These are phyloP conservation scores for Dasypogon diadema DNA, from an alignment of 2,888 invertebrate genomes.

Conservation along the genomic window DNA sequence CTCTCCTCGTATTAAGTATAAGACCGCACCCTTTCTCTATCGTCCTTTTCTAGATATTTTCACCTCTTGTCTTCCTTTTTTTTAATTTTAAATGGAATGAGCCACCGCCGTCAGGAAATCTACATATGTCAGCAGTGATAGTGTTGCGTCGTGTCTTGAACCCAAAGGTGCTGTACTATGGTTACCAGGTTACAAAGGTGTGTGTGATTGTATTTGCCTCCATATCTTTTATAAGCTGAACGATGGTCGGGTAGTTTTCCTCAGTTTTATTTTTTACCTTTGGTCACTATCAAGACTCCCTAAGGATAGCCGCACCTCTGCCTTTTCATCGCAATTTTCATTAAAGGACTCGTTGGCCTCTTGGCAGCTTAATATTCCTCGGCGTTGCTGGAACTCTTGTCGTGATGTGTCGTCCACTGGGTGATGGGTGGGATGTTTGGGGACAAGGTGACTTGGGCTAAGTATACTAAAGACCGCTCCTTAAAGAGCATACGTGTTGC, in stretches of 20 bases:
- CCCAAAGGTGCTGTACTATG: slow-evolving; percentile 55
- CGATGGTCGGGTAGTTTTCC: background rate
- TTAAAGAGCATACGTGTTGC: slow-evolving; percentile 49
- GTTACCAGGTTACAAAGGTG: slow-evolving; percentile 52
- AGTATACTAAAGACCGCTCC: slow-evolving; percentile 53
- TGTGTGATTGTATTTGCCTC: slow-evolving; percentile 42
- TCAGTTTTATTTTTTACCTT: slow-evolving; percentile 16
- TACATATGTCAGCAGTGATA: slow-evolving; percentile 9
- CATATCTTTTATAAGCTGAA: slow-evolving; percentile 16
- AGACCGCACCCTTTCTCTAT: slow-evolving; percentile 56
- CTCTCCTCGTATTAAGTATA: slow-evolving; percentile 49
- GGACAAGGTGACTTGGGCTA: slow-evolving; percentile 39
- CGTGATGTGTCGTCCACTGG: slow-evolving; percentile 20
- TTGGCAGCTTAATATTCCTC: slow-evolving; percentile 27
- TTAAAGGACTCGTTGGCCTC: slow-evolving; percentile 53
- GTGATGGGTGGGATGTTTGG: slow-evolving; percentile 22
- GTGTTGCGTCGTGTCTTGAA: slow-evolving; percentile 54
- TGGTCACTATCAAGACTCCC: slow-evolving; percentile 56
- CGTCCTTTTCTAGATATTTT: slow-evolving; percentile 40
- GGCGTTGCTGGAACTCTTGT: slow-evolving; percentile 13
- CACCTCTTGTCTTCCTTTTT: slow-evolving; percentile 37
- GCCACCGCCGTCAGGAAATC: slow-evolving; percentile 22
- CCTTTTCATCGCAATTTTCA: slow-evolving; percentile 56
- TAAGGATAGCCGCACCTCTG: slow-evolving; percentile 58
- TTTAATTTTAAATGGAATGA: slow-evolving; percentile 52